Percentiles rank a stretch among this genome's conserved stretches.
These are phyloP conservation scores for Hydrocynus forskahlii DNA, from an alignment of 2,797 vertebrate genomes.

Conservation along the genomic window DNA sequence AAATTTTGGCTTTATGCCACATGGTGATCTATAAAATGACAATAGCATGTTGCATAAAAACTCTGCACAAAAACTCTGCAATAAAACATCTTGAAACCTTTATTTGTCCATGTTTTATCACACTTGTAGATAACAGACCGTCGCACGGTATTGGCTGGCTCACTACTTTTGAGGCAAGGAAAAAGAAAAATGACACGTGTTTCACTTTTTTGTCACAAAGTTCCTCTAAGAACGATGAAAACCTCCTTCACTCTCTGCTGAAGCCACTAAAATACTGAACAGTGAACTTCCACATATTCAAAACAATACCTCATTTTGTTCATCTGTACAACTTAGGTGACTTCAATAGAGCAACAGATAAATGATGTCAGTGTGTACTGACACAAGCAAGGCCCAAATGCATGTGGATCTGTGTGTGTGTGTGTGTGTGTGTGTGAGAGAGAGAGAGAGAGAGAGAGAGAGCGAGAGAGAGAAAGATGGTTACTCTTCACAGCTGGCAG, in stretches of 20 bases:
- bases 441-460: too few species aligned
- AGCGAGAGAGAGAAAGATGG: constrained; percentile 17
- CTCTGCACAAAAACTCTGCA: too few species aligned
- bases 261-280: too few species aligned
- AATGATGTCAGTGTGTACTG: constrained; percentile 8
- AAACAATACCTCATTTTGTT: too few species aligned
- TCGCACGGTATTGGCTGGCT: not conserved
- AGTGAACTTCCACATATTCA: too few species aligned
- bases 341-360: constrained; percentile 13
- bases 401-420: constrained; percentile 58
- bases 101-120: not conserved
- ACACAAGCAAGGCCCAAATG: constrained; percentile 22
- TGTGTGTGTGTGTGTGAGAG: constrained; percentile 43
- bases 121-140: not conserved
- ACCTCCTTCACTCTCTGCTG: not conserved
- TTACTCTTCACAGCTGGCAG: constrained; percentile 53
- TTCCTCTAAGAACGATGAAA: not conserved
- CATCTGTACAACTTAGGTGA: too few species aligned
- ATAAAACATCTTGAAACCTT: not conserved
- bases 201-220: too few species aligned
- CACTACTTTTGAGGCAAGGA: too few species aligned
- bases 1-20: too few species aligned
- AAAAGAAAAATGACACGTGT: too few species aligned
- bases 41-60: too few species aligned
- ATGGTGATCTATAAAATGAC: too few species aligned